A percentile compares a stretch with the other conserved stretches of the same genome.
Evolutionary conservation across 1,140 invertebrate species (phyloP).

Genomic region (Drosophila mauritiana): DNA sequence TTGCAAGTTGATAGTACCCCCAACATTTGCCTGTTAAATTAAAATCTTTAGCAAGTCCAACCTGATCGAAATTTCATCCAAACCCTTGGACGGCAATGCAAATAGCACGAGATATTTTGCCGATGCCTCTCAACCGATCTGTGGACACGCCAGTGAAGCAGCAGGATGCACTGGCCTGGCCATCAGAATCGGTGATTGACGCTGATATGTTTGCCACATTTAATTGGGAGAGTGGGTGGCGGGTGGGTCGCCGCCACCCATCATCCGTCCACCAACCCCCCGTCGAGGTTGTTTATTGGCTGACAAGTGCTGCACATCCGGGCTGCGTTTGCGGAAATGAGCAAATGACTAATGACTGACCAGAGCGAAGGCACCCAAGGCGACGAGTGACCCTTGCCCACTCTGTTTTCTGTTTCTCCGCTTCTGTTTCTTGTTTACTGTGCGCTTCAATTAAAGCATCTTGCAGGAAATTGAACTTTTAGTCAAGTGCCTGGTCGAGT

Average conservation of each 20-base stretch:
- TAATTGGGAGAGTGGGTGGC: slow-evolving; percentile 44
- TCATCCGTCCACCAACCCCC: background rate
- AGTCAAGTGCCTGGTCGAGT: slow-evolving; percentile 39
- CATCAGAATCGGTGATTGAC: slow-evolving; percentile 33
- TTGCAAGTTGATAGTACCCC: too few relatives aligned
- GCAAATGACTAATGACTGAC: slow-evolving; percentile 82
- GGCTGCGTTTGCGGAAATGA: slow-evolving; percentile 77
- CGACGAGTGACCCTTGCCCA: slow-evolving; percentile 14
- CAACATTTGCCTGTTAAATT: background rate
- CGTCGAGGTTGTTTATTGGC: slow-evolving; percentile 74
- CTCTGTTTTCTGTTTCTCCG: slow-evolving; percentile 4
- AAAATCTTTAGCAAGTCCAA: background rate
- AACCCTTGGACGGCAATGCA: background rate
- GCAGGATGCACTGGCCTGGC: slow-evolving; percentile 14
- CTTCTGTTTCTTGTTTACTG: slow-evolving; percentile 58
- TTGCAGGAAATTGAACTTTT: slow-evolving; percentile 81
- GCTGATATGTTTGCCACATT: slow-evolving; percentile 46
- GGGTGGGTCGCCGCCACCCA: background rate
- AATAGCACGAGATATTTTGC: background rate
- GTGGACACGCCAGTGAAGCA: background rate
- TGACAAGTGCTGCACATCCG: slow-evolving; percentile 81
- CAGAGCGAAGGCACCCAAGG: slow-evolving; percentile 52
- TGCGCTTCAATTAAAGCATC: slow-evolving; percentile 79
- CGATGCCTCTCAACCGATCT: background rate
- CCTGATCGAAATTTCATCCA: background rate